A percentile compares a stretch with the other conserved stretches of the same genome.
Evolutionary conservation across 1,140 invertebrate genomes (phyloP).

Genomic region (Thaumetopoea pityocampa): DNA sequence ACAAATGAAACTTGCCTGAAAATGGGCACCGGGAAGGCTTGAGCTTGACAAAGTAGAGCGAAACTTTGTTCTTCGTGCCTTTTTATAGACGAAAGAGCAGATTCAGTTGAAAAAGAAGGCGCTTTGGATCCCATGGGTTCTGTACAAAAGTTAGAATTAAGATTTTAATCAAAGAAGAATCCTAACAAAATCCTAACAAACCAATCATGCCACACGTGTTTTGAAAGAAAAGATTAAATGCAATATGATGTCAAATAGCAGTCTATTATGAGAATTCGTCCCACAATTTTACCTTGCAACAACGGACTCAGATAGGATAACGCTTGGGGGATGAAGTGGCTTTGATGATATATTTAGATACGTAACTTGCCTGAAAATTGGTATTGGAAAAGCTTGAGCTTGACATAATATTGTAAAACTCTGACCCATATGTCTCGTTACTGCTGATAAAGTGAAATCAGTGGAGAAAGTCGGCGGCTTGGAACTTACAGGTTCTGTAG

Average conservation of each 20-base stretch:
- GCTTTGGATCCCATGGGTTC: constrained; percentile 82
- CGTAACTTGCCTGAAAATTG: constrained; percentile 74
- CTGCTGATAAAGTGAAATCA: constrained; percentile 68
- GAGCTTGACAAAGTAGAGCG: constrained; percentile 83
- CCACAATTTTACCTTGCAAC: too few species aligned
- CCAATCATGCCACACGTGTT: too few species aligned
- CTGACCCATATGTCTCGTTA: constrained; percentile 62
- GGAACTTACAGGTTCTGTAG: constrained; percentile 67
- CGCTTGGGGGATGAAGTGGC: background rate
- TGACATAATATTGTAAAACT: constrained; percentile 73
- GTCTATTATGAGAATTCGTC: too few species aligned
- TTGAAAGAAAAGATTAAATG: too few species aligned
- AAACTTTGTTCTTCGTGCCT: constrained; percentile 76
- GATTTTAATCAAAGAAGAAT: constrained; percentile 21
- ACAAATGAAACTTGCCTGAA: constrained; percentile 73
- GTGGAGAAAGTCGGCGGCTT: constrained; percentile 68
- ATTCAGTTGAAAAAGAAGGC: constrained; percentile 79
- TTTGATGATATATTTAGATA: constrained; percentile 8
- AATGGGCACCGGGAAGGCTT: constrained; percentile 81
- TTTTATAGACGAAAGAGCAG: constrained; percentile 72
- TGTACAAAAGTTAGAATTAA: constrained; percentile 46
- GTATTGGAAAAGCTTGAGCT: constrained; percentile 75
- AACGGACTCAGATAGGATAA: background rate
- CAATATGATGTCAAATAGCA: too few species aligned
- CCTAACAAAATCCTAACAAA: constrained; percentile 13